Conservation (phyloP, 2,797 vertebrate genomes). For the Octomys mimax region DNA sequence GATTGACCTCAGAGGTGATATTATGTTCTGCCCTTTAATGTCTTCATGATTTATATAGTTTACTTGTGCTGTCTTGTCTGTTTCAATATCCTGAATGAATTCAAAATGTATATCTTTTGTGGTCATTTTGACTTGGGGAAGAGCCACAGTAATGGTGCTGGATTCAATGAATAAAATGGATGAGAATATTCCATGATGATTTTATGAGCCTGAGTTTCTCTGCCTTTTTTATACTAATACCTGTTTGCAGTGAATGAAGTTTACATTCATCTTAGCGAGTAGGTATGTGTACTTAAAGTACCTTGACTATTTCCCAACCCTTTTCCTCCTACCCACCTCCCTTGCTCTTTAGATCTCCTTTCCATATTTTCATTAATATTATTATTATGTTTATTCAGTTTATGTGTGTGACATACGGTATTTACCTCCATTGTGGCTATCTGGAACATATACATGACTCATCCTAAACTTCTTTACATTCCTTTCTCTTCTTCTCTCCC, state of each 20-base stretch:
- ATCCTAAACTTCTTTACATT: background rate
- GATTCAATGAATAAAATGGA: background rate
- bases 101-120: background rate
- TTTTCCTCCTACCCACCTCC: background rate
- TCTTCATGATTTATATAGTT: background rate
- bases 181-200: background rate
- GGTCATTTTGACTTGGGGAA: background rate
- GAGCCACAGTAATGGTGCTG: background rate
- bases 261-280: background rate
- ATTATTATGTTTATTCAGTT: background rate
- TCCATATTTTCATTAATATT: background rate
- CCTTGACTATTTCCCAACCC: background rate
- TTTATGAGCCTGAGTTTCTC: background rate
- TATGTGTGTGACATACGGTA: background rate
- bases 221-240: background rate
- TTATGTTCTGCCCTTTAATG: background rate
- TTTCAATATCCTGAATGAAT: background rate
- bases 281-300: background rate
- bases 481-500: background rate
- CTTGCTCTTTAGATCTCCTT: background rate
- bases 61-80: background rate
- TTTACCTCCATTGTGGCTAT: background rate
- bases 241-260: background rate
- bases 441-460: background rate
- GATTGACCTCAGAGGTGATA: background rate